Evolutionary conservation across 2,797 vertebrate genomes (phyloP).

Genomic region (Rhinogobio ventralis): DNA sequence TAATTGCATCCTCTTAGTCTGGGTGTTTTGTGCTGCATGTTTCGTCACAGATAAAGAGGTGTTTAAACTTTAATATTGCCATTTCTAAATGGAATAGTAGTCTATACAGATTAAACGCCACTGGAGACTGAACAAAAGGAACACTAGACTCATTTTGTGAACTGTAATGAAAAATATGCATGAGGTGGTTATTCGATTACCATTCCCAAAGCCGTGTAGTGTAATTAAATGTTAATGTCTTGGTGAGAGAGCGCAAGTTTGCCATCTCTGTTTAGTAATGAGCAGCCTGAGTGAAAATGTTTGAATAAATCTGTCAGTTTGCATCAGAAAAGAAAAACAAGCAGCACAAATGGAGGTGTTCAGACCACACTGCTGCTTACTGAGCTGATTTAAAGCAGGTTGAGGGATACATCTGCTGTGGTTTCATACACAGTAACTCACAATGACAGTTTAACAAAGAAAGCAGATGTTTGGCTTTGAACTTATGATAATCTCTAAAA

Average conservation of each 20-base stretch:
- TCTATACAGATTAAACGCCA: constrained; percentile 7
- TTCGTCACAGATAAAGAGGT: constrained; percentile 1
- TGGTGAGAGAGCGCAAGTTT: background rate
- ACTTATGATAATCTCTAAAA: constrained; percentile 31
- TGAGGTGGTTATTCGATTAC: constrained; percentile 29
- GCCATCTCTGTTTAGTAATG: constrained; percentile 13
- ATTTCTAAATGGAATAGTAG: background rate
- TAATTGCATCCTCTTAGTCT: background rate
- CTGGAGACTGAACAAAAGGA: background rate
- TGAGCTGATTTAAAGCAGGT: constrained; percentile 24
- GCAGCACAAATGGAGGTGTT: constrained; percentile 12
- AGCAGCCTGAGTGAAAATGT: constrained; percentile 34
- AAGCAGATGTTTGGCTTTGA: constrained; percentile 38
- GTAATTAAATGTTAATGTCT: constrained; percentile 37
- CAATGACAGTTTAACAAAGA: constrained; percentile 24
- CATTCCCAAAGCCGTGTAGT: constrained; percentile 14
- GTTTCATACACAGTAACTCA: constrained; percentile 30
- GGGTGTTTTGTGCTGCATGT: background rate
- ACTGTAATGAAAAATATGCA: constrained; percentile 47
- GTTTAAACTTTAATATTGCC: background rate
- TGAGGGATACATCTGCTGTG: constrained; percentile 18
- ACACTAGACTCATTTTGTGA: constrained; percentile 11
- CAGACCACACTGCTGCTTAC: constrained; percentile 36
- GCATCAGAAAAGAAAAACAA: constrained; percentile 16
- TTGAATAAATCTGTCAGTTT: constrained; percentile 36